These are phyloP conservation scores for Misgurnus mizolepis DNA, from an alignment of 2,113 vertebrate species.

Conservation along the genomic window DNA sequence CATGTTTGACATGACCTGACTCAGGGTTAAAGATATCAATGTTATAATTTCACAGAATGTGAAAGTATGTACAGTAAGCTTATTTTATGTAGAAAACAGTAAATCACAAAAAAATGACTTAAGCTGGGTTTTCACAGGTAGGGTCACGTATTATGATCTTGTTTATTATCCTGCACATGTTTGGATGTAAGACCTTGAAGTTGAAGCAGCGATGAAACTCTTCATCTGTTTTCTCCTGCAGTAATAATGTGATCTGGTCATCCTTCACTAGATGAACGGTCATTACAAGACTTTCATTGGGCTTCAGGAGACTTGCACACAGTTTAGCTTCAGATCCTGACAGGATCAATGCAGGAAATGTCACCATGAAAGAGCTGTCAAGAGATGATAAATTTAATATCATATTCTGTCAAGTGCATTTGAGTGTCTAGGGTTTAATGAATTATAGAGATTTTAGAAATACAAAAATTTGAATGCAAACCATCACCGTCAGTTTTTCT, in stretches of 20 bases:
- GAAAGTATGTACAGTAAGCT: too few species aligned
- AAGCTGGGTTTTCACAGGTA: too few species aligned
- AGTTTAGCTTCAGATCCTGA: slow-evolving; percentile 62
- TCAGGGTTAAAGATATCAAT: too few species aligned
- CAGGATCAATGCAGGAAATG: slow-evolving; percentile 67
- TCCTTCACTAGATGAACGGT: slow-evolving; percentile 55
- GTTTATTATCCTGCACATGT: background rate
- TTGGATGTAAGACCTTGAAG: slow-evolving; percentile 57
- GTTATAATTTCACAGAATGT: too few species aligned
- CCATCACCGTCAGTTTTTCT: too few species aligned
- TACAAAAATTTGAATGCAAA: background rate
- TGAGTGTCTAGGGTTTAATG: too few species aligned
- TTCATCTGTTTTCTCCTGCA: slow-evolving; percentile 22
- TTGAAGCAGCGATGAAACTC: slow-evolving; percentile 60
- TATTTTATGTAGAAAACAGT: background rate
- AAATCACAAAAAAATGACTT: too few species aligned
- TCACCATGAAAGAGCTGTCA: slow-evolving; percentile 58
- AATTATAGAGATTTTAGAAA: background rate
- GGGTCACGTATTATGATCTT: background rate
- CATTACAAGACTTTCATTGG: slow-evolving; percentile 65
- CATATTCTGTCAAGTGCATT: background rate
- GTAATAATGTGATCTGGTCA: slow-evolving; percentile 23
- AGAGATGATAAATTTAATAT: background rate
- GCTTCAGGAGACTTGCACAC: slow-evolving; percentile 64
- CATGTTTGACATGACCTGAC: too few species aligned